phyloP scores from a whole-genome alignment of 2,113 vertebrate species.

The Sminthopsis crassicaudata region DNA sequence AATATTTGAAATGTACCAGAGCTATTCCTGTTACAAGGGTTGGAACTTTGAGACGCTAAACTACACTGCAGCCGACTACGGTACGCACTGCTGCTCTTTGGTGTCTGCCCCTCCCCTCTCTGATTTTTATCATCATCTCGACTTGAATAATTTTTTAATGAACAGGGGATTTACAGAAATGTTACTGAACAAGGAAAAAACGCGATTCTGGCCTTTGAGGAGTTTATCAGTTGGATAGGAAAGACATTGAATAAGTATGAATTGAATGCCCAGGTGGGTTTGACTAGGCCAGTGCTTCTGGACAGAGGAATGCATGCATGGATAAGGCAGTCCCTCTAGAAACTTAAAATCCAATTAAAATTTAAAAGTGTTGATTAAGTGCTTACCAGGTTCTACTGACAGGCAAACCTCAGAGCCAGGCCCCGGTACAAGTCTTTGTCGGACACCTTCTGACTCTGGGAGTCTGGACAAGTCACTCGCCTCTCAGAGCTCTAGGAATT shows the following conservation, averaged over 20 bases:
- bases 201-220: constrained; percentile 30
- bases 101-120: constrained; percentile 25
- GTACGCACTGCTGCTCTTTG: constrained; percentile 76
- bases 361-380: background rate
- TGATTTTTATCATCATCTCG: constrained; percentile 19
- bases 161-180: background rate
- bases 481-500: background rate
- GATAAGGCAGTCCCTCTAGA: constrained; percentile 33
- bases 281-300: constrained; percentile 20
- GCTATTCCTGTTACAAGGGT: constrained; percentile 88
- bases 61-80: constrained; percentile 90
- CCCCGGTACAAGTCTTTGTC: background rate
- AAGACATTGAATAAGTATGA: background rate
- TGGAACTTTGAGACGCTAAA: constrained; percentile 94
- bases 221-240: background rate
- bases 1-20: constrained; percentile 96
- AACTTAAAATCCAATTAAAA: constrained; percentile 12
- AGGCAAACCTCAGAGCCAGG: background rate
- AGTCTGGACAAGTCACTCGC: background rate
- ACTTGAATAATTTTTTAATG: background rate
- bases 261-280: background rate
- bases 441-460: background rate
- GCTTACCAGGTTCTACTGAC: background rate
- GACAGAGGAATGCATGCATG: background rate
- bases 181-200: constrained; percentile 7